Conservation (phyloP, 2,113 vertebrate species). For the Sylvia atricapilla region DNA sequence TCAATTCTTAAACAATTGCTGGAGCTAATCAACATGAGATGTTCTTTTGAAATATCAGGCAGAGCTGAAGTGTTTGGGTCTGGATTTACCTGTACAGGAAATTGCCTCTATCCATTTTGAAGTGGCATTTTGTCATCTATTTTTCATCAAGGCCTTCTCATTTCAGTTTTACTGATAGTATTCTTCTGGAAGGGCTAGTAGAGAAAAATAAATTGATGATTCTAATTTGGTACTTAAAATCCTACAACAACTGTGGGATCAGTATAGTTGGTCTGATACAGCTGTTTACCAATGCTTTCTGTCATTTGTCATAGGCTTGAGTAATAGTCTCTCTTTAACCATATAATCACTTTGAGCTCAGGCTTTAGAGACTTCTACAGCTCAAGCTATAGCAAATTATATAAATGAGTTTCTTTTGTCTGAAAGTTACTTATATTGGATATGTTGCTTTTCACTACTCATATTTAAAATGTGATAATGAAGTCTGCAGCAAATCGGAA, state of each 20-base stretch:
- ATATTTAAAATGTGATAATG: background rate
- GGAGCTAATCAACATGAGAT: background rate
- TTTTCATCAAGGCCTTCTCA: slow-evolving; percentile 22
- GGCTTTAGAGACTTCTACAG: background rate
- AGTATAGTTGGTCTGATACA: background rate
- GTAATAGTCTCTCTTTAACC: background rate
- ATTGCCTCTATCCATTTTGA: slow-evolving; percentile 25
- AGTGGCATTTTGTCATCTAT: slow-evolving; percentile 20
- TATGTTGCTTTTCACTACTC: background rate
- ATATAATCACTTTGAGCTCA: background rate
- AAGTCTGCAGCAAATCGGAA: background rate
- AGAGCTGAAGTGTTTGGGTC: slow-evolving; percentile 7
- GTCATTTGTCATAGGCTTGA: background rate
- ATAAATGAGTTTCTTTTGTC: background rate
- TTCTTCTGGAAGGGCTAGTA: background rate
- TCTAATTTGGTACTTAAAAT: background rate
- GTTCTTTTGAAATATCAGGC: background rate
- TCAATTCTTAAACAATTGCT: background rate
- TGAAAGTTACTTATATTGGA: background rate
- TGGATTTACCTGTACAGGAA: background rate
- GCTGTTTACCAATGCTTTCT: background rate
- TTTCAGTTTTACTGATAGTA: background rate
- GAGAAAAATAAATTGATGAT: background rate
- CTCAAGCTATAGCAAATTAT: background rate
- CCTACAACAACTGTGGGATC: background rate